Conservation (phyloP, 2,888 invertebrate species). For the Tachina fera region DNA sequence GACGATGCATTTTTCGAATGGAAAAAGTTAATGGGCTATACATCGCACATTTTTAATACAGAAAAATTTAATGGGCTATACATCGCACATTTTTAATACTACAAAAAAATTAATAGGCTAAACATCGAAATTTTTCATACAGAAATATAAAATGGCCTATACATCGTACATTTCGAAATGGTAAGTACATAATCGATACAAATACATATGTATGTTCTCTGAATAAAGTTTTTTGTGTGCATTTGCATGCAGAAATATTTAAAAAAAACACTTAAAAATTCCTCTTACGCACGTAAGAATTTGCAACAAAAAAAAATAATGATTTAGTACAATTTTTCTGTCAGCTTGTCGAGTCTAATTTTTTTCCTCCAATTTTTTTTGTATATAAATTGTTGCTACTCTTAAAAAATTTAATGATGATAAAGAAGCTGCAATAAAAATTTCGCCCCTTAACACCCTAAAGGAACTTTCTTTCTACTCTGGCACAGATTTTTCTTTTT, state of each 20-base stretch:
- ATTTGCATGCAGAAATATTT: background rate
- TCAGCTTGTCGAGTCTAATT: conserved; percentile 65
- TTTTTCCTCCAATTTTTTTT: background rate
- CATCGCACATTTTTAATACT: too few relatives aligned
- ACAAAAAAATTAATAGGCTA: too few relatives aligned
- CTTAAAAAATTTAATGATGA: conserved; percentile 55
- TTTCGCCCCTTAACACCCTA: conserved; percentile 55
- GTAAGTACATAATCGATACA: too few relatives aligned
- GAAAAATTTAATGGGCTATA: too few relatives aligned
- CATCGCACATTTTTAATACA: too few relatives aligned
- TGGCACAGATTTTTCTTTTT: conserved; percentile 36
- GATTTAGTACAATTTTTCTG: conserved; percentile 66
- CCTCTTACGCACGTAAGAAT: conserved; percentile 26
- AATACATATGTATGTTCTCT: too few relatives aligned
- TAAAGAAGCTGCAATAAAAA: conserved; percentile 53
- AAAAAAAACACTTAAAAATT: conserved; percentile 6
- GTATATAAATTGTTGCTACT: conserved; percentile 30
- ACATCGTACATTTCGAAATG: too few relatives aligned
- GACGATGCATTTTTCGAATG: too few relatives aligned
- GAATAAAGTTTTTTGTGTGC: background rate
- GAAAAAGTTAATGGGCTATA: too few relatives aligned
- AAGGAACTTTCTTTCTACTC: conserved; percentile 52
- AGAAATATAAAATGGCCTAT: too few relatives aligned
- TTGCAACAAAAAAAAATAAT: conserved; percentile 20
- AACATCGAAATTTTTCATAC: too few relatives aligned